Conservation (phyloP, 2,113 vertebrate genomes). For the Gallinago jamesoni region DNA sequence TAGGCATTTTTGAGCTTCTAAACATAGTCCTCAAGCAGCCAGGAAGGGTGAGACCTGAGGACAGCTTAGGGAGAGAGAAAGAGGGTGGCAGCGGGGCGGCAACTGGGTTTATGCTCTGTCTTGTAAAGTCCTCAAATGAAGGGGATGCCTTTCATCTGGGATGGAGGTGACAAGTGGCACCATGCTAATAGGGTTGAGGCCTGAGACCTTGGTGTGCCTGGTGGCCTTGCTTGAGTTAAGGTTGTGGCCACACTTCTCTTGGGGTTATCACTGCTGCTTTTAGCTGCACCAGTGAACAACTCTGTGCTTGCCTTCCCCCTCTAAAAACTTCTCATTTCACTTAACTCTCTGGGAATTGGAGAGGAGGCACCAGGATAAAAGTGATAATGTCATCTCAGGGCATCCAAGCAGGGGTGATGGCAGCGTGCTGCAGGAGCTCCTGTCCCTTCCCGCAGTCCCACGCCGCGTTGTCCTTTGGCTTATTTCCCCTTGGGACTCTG, state of each 20-base stretch:
- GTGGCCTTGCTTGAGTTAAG: background rate
- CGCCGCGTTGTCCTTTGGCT: rapidly evolving
- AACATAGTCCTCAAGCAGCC: background rate
- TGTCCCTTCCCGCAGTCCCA: background rate
- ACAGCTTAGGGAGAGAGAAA: background rate
- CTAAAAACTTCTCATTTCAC: background rate
- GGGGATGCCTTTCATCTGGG: background rate
- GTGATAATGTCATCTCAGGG: background rate
- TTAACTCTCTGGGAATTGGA: background rate
- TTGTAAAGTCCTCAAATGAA: background rate
- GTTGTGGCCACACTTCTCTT: background rate
- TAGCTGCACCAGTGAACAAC: background rate
- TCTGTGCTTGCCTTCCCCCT: background rate
- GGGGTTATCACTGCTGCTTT: background rate
- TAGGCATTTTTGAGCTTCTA: background rate
- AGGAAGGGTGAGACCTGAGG: background rate
- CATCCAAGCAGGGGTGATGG: rapidly evolving
- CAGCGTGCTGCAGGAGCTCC: background rate
- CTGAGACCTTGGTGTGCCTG: rapidly evolving
- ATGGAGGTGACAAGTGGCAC: background rate
- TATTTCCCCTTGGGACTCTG: background rate
- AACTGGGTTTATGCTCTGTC: background rate
- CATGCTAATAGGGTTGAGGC: rapidly evolving
- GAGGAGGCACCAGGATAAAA: conserved; percentile 11
- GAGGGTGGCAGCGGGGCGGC: background rate